These are phyloP conservation scores for Ispidina picta DNA, from an alignment of 2,797 vertebrate species.

Conservation along the genomic window DNA sequence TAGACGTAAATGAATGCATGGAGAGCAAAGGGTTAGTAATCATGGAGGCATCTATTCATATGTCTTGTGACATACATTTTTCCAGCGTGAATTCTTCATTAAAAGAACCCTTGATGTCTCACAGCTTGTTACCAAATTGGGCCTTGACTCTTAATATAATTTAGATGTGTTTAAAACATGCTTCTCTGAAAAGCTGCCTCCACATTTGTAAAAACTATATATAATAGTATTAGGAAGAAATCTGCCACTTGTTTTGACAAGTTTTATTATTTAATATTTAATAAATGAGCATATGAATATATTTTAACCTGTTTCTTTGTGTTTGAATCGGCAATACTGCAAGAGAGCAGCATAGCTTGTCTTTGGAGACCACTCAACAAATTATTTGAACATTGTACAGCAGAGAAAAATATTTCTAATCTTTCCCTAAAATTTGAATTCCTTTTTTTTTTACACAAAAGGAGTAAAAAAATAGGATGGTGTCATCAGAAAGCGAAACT, in stretches of 20 bases:
- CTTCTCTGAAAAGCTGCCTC: constrained; percentile 47
- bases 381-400: neutral
- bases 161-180: constrained; percentile 51
- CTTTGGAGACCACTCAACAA: constrained; percentile 31
- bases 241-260: constrained; percentile 43
- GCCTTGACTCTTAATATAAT: constrained; percentile 52
- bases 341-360: neutral
- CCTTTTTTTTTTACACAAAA: neutral
- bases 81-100: constrained; percentile 63
- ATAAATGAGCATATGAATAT: neutral
- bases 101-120: constrained; percentile 64
- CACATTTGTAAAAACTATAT: constrained; percentile 31
- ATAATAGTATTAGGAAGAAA: constrained; percentile 38
- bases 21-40: constrained; percentile 42
- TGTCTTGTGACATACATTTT: constrained; percentile 58
- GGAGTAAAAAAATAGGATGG: neutral
- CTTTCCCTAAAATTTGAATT: neutral
- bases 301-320: constrained; percentile 53
- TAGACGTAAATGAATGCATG: neutral
- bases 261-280: constrained; percentile 17
- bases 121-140: constrained; percentile 69
- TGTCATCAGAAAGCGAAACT: neutral
- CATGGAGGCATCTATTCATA: constrained; percentile 37
- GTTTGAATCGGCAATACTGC: neutral
- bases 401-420: constrained; percentile 8